Base-by-base conservation (phyloP, 1,140 invertebrate genomes). In the Metopolophium dirhodum region DNA sequence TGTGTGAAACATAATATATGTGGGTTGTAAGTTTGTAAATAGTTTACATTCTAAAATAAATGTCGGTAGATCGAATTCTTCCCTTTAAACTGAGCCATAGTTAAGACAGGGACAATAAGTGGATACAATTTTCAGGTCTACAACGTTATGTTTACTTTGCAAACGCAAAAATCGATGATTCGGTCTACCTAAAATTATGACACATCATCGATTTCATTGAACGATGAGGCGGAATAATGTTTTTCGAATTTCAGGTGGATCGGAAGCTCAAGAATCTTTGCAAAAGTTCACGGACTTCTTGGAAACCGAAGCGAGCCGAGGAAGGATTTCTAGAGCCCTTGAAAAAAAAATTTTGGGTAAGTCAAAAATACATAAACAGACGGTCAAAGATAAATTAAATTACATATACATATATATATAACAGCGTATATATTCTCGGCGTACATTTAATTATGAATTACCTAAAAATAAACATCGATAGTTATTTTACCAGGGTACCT, bases 261-360 rank as follows among this genome's bases (percentile, higher is more conserved):
- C 96, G 68, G 96, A 97, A 94, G 96, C 97, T 8, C 97, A 97
- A 94, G 95, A 96, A 86, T 96, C 97, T 86, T 95, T 97, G 51
- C 96, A 97, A 94, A 96, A 97, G 93, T 96, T 97, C 94, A 97
- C 97, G 83, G 95, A 96, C 7, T 97, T 97, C 95, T 94, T 97
- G 23, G 97, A 97, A 94, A 95, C 95, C n/a, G 97, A 97, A 95
- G 96, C 97, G 6, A 96, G 96, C 94, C 95, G 96, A 93, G 97
- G 97, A 77, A 96, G 96, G 87, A 97, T 97, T 87, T 97, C 97
- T 3, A 95, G 96, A 93, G 96, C 96, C 92, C 95, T 97, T 93
- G 96, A 97, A 95, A 97, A 97, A 95, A 97, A 97, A 96, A 96
- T 97, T 30, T 95, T 97, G 91, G 96, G 97, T 97, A 95, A 95